Percentiles rank a stretch among this genome's conserved stretches.
phyloP scores from a whole-genome alignment of 2,888 invertebrate genomes.

The Linnaemya tessellans region DNA sequence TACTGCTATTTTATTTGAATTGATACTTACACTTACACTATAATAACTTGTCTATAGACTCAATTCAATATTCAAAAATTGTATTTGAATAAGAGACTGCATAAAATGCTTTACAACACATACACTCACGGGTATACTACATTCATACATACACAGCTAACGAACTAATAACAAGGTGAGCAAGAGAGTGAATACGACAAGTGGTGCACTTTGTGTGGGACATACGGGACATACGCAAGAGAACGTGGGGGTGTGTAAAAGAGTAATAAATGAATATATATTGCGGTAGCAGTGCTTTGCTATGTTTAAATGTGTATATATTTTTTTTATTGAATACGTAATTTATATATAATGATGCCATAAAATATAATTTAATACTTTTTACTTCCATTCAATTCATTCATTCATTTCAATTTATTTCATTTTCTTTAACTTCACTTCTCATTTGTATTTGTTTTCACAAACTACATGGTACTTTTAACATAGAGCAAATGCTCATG shows the following conservation, averaged over 20 bases:
- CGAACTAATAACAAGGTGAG: background rate
- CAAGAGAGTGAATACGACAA: constrained; percentile 22
- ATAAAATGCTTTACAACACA: constrained; percentile 4
- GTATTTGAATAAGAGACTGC: background rate
- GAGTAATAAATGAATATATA: constrained; percentile 34
- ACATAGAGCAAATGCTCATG: background rate
- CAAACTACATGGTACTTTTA: constrained; percentile 37
- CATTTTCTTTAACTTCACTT: constrained; percentile 2
- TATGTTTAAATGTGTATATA: background rate
- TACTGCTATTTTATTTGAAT: constrained; percentile 8
- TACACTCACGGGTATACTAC: background rate
- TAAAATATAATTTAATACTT: constrained; percentile 58
- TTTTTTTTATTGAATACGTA: constrained; percentile 48
- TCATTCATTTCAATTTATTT: constrained; percentile 24
- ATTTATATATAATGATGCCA: constrained; percentile 64
- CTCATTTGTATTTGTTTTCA: background rate
- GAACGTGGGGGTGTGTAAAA: constrained; percentile 1
- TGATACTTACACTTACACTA: constrained; percentile 23
- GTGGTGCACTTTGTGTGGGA: constrained; percentile 12
- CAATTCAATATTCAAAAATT: constrained; percentile 35
- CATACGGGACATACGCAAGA: background rate
- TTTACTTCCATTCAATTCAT: constrained; percentile 19
- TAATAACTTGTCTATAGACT: constrained; percentile 22
- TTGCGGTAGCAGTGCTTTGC: constrained; percentile 15
- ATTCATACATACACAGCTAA: background rate